Conservation (phyloP, 37 sponge, comb jelly and placozoan species). For the Corticium candelabrum region DNA sequence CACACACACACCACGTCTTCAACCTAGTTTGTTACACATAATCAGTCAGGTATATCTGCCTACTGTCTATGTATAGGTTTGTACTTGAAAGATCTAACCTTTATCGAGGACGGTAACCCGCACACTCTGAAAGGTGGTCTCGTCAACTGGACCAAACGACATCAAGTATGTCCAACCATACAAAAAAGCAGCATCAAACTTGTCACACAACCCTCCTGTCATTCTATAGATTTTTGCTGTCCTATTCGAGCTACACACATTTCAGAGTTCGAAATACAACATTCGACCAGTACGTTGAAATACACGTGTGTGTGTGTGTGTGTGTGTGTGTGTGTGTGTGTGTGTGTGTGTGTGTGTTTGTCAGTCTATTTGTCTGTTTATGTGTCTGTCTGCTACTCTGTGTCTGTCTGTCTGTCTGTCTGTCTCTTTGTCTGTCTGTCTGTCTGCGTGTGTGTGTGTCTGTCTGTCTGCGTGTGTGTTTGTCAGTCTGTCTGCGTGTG, state of each 20-base stretch:
- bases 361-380: too few species aligned
- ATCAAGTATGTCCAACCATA: constrained; percentile 41
- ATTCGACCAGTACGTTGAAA: background rate
- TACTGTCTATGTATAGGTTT: too few species aligned
- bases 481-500: too few species aligned
- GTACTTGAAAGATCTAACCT: constrained; percentile 74
- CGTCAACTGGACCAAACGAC: constrained; percentile 81
- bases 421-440: too few species aligned
- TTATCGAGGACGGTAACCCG: constrained; percentile 76
- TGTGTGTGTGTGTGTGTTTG: too few species aligned
- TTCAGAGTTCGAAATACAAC: background rate
- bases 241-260: background rate
- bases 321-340: constrained; percentile 1
- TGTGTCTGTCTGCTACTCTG: background rate
- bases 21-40: too few species aligned
- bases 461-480: too few species aligned
- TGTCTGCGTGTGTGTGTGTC: too few species aligned
- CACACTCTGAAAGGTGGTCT: constrained; percentile 82
- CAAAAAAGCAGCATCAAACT: background rate
- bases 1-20: background rate
- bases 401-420: constrained; percentile 18
- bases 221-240: background rate
- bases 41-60: too few species aligned
- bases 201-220: background rate
- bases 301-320: background rate